Evolutionary conservation across 2,113 vertebrate genomes (phyloP).

Genomic region (Labeo catla): DNA sequence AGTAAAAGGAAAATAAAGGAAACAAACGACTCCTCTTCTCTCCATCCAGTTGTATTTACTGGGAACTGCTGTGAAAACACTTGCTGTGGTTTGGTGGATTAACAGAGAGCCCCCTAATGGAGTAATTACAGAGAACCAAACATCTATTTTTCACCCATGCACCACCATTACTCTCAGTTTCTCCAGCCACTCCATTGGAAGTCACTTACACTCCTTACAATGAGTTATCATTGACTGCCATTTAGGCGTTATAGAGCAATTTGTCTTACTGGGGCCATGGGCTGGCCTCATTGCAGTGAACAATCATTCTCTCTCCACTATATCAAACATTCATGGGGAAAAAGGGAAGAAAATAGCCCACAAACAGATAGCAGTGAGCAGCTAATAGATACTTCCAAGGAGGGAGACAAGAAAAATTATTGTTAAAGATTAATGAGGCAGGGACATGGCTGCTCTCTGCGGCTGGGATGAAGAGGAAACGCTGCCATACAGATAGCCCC

Average conservation of each 20-base stretch:
- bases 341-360: slow-evolving; percentile 74
- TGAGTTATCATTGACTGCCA: slow-evolving; percentile 98
- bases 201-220: slow-evolving; percentile 93
- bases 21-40: slow-evolving; percentile 59
- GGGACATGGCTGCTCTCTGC: slow-evolving; percentile 63
- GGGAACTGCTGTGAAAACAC: slow-evolving; percentile 74
- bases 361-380: slow-evolving; percentile 77
- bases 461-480: slow-evolving; percentile 61
- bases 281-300: slow-evolving; percentile 88
- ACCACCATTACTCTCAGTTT: slow-evolving; percentile 91
- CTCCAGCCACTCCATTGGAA: slow-evolving; percentile 92
- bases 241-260: slow-evolving; percentile 89
- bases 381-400: slow-evolving; percentile 79
- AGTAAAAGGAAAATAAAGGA: background rate
- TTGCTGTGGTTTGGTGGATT: slow-evolving; percentile 77
- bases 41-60: slow-evolving; percentile 72
- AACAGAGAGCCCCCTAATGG: slow-evolving; percentile 82
- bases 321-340: slow-evolving; percentile 89
- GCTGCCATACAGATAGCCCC: slow-evolving; percentile 46
- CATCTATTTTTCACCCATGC: slow-evolving; percentile 88
- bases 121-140: slow-evolving; percentile 84
- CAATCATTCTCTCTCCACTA: slow-evolving; percentile 92
- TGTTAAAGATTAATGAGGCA: slow-evolving; percentile 73
- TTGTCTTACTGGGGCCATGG: slow-evolving; percentile 93
- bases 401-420: slow-evolving; percentile 79